A percentile compares a stretch with the other conserved stretches of the same genome.
These are phyloP conservation scores for Asteroscopus sphinx DNA, from an alignment of 2,888 invertebrate genomes.

Conservation along the genomic window DNA sequence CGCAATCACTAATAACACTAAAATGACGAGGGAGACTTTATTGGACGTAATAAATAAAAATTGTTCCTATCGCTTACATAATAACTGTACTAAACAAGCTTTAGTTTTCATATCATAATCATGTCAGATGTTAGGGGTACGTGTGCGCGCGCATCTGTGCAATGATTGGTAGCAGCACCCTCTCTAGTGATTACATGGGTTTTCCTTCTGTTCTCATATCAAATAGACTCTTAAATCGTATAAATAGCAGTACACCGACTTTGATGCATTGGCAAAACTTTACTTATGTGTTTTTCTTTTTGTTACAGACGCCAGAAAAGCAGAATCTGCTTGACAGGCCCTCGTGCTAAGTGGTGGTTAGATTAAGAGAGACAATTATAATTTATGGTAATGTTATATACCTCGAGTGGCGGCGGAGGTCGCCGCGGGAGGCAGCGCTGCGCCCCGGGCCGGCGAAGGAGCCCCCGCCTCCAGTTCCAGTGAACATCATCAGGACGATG, in stretches of 20 bases:
- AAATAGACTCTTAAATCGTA: conserved; percentile 60
- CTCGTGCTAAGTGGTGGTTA: conserved; percentile 80
- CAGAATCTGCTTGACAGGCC: conserved; percentile 91
- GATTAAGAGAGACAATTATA: conserved; percentile 78
- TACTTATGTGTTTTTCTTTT: conserved; percentile 72
- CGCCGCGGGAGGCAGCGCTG: conserved; percentile 60
- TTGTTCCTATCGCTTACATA: conserved; percentile 41
- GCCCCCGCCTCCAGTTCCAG: conserved; percentile 76
- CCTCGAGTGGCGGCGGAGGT: conserved; percentile 70
- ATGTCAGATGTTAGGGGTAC: conserved; percentile 59
- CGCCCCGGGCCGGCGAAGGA: conserved; percentile 42
- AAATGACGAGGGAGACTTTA: conserved; percentile 66
- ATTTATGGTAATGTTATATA: conserved; percentile 83
- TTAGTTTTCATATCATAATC: conserved; percentile 59
- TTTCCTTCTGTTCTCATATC: conserved; percentile 67
- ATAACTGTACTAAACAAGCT: conserved; percentile 46
- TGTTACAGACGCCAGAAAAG: conserved; percentile 92
- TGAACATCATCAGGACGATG: conserved; percentile 83
- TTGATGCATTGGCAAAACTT: conserved; percentile 24
- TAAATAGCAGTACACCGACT: conserved; percentile 13
- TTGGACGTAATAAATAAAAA: conserved; percentile 61
- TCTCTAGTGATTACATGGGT: conserved; percentile 65
- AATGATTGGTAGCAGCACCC: conserved; percentile 74
- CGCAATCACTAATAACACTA: conserved; percentile 78
- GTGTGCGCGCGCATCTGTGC: conserved; percentile 84